A percentile compares a stretch with the other conserved stretches of the same genome.
Conservation (phyloP, 37 sponge, comb jelly and placozoan genomes). For the Aplysina aerophoba region DNA sequence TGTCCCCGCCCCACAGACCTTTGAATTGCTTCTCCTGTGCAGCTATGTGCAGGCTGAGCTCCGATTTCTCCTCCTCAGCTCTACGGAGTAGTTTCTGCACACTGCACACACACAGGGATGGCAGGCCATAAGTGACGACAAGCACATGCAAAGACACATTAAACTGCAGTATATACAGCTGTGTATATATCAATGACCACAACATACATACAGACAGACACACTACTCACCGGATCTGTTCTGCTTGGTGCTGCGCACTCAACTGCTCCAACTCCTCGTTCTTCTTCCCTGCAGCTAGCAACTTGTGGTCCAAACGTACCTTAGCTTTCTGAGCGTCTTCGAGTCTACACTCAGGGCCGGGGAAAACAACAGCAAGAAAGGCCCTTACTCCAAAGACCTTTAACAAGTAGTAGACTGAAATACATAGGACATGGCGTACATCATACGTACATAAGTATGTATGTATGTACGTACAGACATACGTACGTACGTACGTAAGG, state of each 20-base stretch:
- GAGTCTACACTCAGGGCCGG: not conserved
- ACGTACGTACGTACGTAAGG: too few relatives aligned
- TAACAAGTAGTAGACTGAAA: too few relatives aligned
- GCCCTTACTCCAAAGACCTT: too few relatives aligned
- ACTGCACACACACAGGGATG: not conserved
- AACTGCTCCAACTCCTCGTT: slow-evolving; percentile 67
- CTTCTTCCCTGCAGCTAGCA: not conserved
- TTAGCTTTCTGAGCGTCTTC: slow-evolving; percentile 31
- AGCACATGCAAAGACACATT: not conserved
- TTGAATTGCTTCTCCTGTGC: slow-evolving; percentile 24
- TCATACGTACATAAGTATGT: not conserved
- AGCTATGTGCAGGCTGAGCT: not conserved
- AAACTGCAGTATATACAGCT: not conserved
- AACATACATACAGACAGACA: not conserved
- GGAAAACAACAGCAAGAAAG: too few relatives aligned
- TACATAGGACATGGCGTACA: not conserved
- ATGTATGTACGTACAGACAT: not conserved
- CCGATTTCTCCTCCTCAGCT: not conserved
- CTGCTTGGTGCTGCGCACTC: slow-evolving; percentile 38
- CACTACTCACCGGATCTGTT: not conserved
- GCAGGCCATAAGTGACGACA: not conserved
- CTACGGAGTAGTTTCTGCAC: not conserved
- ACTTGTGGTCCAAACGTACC: slow-evolving; percentile 56
- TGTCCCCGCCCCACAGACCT: slow-evolving; percentile 2
- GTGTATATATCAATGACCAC: too few relatives aligned